Conservation (phyloP, 2,113 vertebrate species). For the Macquaria ambigua region DNA sequence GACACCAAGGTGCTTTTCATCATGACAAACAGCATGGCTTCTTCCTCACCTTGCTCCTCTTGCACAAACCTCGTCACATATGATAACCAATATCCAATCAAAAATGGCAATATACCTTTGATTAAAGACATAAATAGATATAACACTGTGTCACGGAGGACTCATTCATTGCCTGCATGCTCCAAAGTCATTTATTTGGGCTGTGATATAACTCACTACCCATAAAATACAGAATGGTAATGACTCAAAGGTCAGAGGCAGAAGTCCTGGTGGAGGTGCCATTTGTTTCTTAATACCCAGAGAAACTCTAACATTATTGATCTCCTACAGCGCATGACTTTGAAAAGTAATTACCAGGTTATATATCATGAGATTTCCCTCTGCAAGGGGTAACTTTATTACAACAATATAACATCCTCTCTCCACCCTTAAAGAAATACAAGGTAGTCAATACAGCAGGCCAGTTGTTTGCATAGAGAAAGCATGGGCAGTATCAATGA, state of each 20-base stretch:
- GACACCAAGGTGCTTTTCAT: conserved; percentile 16
- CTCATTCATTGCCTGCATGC: not conserved
- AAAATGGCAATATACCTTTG: conserved; percentile 27
- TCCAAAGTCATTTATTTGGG: conserved; percentile 43
- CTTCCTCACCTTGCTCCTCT: not conserved
- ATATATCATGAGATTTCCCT: conserved; percentile 68
- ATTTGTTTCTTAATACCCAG: conserved; percentile 65
- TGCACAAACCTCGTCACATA: not conserved
- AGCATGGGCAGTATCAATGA: conserved; percentile 34
- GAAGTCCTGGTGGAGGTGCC: conserved; percentile 48
- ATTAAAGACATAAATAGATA: conserved; percentile 49
- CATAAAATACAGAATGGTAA: conserved; percentile 58
- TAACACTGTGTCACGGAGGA: not conserved
- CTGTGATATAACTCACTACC: conserved; percentile 38
- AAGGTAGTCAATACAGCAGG: conserved; percentile 48
- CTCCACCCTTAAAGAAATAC: conserved; percentile 49
- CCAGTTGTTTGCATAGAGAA: conserved; percentile 52
- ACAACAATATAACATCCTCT: conserved; percentile 65
- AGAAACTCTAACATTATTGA: conserved; percentile 71
- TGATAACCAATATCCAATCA: conserved; percentile 27
- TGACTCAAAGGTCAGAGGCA: conserved; percentile 68
- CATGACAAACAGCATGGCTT: not conserved
- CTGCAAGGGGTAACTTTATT: conserved; percentile 63
- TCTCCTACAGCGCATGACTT: conserved; percentile 60
- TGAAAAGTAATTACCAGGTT: conserved; percentile 76